These are phyloP conservation scores for Saimiri boliviensis DNA, from an alignment of 2,113 vertebrate species.

Conservation along the genomic window DNA sequence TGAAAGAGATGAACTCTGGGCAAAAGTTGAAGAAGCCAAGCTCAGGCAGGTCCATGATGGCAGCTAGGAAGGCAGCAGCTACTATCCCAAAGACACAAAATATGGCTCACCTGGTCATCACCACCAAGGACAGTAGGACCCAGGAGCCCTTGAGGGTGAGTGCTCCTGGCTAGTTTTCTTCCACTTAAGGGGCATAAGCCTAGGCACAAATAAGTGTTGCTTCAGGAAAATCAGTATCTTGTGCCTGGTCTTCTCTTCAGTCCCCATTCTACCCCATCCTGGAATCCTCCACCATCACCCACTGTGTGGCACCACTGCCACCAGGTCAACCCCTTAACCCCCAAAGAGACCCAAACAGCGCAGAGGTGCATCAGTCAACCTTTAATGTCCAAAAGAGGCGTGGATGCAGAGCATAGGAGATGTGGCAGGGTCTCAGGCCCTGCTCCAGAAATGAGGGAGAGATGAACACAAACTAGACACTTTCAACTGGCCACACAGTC, in stretches of 20 bases:
- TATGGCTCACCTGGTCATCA: background rate
- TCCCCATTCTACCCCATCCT: background rate
- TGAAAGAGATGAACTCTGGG: background rate
- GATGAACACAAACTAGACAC: slow-evolving; percentile 77
- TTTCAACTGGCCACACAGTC: slow-evolving; percentile 74
- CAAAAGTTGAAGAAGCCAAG: background rate
- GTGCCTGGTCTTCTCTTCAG: background rate
- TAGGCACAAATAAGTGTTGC: background rate
- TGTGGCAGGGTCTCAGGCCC: slow-evolving; percentile 71
- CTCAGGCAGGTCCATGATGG: background rate
- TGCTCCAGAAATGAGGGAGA: slow-evolving; percentile 75
- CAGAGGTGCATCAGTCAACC: slow-evolving; percentile 78
- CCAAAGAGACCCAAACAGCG: slow-evolving; percentile 63
- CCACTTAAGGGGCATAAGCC: background rate
- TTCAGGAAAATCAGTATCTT: background rate
- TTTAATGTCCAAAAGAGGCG: slow-evolving; percentile 82
- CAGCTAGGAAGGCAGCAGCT: background rate
- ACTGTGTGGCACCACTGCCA: slow-evolving; percentile 3
- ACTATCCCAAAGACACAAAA: background rate
- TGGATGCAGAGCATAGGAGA: slow-evolving; percentile 79
- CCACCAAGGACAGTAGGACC: background rate
- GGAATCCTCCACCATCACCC: background rate
- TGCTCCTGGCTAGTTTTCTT: background rate
- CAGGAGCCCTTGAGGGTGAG: background rate
- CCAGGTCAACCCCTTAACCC: background rate